Evolutionary conservation across 2,797 vertebrate species (phyloP).

Genomic region (Garrulus glandarius): DNA sequence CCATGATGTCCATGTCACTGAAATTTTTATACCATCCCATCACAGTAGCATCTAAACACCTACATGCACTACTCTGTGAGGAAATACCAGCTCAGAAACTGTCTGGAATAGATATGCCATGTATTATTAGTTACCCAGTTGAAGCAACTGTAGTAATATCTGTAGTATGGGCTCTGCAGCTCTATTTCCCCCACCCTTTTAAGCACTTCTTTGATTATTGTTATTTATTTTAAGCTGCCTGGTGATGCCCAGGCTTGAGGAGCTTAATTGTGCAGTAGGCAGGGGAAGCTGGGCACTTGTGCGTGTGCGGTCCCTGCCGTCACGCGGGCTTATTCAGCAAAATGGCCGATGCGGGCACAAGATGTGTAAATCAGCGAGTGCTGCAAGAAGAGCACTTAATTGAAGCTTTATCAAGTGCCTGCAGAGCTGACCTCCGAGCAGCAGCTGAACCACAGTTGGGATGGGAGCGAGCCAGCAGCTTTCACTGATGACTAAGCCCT

Average conservation of each 20-base stretch:
- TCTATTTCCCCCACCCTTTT: background rate
- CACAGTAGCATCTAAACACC: background rate
- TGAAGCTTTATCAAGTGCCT: slow-evolving; percentile 65
- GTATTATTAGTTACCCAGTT: background rate
- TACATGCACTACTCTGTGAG: background rate
- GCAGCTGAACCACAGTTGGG: slow-evolving; percentile 41
- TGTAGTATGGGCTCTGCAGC: background rate
- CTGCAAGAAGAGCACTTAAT: slow-evolving; percentile 64
- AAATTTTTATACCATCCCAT: background rate
- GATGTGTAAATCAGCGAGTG: slow-evolving; percentile 13
- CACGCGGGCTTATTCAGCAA: background rate
- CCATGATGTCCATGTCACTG: background rate
- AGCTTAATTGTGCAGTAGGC: background rate
- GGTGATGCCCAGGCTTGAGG: background rate
- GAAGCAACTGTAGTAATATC: background rate
- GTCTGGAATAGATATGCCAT: background rate
- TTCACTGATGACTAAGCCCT: slow-evolving; percentile 37
- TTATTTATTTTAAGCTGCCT: background rate
- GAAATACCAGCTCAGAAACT: background rate
- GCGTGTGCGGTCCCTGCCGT: background rate
- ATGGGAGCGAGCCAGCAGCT: slow-evolving; percentile 55
- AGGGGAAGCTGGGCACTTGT: background rate
- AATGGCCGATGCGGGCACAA: background rate
- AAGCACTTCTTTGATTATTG: background rate
- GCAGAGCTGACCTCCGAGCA: slow-evolving; percentile 59